phyloP scores from a whole-genome alignment of 2,888 invertebrate genomes.

The Agonopterix subpropinquella region DNA sequence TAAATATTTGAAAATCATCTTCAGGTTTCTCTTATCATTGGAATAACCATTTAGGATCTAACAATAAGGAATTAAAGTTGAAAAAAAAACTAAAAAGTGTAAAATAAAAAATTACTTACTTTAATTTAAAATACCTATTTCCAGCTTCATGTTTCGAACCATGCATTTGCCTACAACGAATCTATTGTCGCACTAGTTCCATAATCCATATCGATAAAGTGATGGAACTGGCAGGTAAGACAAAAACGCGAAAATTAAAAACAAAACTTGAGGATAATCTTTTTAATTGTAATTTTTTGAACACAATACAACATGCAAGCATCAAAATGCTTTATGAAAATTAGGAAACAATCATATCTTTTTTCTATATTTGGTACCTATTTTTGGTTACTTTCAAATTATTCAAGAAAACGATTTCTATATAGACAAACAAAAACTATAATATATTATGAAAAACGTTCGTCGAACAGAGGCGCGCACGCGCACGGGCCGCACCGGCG shows the following conservation, averaged over 20 bases:
- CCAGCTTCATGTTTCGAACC: too few relatives aligned
- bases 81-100: too few relatives aligned
- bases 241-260: neutral
- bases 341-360: constrained; percentile 65
- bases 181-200: too few relatives aligned
- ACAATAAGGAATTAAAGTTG: too few relatives aligned
- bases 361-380: constrained; percentile 75
- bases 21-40: too few relatives aligned
- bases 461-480: constrained; percentile 34
- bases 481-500: constrained; percentile 6
- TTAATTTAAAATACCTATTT: too few relatives aligned
- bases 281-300: constrained; percentile 73
- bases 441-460: constrained; percentile 70
- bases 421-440: constrained; percentile 72
- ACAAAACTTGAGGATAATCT: constrained; percentile 45
- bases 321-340: constrained; percentile 72
- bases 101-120: too few relatives aligned
- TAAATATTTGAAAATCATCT: too few relatives aligned
- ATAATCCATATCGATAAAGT: too few relatives aligned
- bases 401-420: constrained; percentile 67
- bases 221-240: too few relatives aligned
- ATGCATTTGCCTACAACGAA: too few relatives aligned
- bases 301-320: constrained; percentile 77
- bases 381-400: constrained; percentile 73
- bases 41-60: too few relatives aligned